Conservation (phyloP, 2,113 vertebrate genomes). For the Pelmatolapia mariae region DNA sequence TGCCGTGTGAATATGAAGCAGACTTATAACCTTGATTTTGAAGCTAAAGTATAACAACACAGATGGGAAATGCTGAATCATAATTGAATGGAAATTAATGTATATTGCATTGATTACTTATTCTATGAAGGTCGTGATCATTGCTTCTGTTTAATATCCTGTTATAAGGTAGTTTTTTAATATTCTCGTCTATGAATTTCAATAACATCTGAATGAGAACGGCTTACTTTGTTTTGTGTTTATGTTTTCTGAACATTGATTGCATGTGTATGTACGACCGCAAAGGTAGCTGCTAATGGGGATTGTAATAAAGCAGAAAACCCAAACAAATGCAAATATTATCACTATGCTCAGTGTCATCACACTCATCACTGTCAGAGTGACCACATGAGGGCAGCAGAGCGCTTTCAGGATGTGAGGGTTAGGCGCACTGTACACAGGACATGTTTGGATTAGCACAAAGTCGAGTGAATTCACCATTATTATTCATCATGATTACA, state of each 20-base stretch:
- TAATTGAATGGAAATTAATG: background rate
- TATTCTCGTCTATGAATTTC: background rate
- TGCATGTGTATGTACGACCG: background rate
- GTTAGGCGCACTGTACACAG: background rate
- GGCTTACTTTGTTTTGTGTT: background rate
- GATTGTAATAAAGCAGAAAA: background rate
- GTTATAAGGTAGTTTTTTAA: background rate
- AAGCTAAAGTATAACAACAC: background rate
- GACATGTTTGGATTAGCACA: background rate
- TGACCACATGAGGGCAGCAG: conserved; percentile 48
- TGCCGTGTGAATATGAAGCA: background rate
- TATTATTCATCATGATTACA: background rate
- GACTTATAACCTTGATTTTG: background rate
- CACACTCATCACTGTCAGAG: background rate
- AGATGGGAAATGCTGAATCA: background rate
- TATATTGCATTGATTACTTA: background rate
- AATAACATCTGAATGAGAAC: background rate
- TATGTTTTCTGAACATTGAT: background rate
- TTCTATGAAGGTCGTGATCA: background rate
- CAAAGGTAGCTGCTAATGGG: background rate
- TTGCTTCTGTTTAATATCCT: background rate
- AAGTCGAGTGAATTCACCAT: background rate
- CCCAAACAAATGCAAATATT: background rate
- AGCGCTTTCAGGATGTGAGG: background rate
- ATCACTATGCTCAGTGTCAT: background rate